phyloP scores from a whole-genome alignment of 2,797 vertebrate genomes.

The Eupleurogrammus muticus region DNA sequence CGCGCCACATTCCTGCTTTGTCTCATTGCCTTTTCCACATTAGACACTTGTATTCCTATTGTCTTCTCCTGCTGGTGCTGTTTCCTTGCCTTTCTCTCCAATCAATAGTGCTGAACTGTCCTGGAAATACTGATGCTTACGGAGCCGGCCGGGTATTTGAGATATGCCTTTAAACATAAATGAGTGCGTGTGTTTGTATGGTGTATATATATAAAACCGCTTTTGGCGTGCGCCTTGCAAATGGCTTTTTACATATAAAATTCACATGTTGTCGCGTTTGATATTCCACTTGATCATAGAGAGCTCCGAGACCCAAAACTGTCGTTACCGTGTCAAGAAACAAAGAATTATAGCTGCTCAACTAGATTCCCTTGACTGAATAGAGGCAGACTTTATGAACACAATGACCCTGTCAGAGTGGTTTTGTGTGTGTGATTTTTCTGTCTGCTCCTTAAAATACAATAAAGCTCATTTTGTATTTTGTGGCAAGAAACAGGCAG shows the following conservation, averaged over 20 bases:
- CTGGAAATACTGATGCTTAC: slow-evolving; percentile 61
- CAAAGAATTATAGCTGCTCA: slow-evolving; percentile 59
- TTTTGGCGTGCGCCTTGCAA: slow-evolving; percentile 4
- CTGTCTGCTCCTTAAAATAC: slow-evolving; percentile 55
- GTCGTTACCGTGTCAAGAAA: slow-evolving; percentile 60
- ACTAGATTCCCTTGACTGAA: slow-evolving; percentile 66
- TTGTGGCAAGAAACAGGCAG: slow-evolving; percentile 46
- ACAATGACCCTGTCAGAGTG: slow-evolving; percentile 68
- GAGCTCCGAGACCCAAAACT: slow-evolving; percentile 69
- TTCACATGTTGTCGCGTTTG: slow-evolving; percentile 9
- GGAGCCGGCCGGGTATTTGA: slow-evolving; percentile 41
- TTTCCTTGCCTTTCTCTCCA: slow-evolving; percentile 51
- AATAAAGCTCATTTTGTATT: slow-evolving; percentile 64
- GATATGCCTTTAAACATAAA: slow-evolving; percentile 22
- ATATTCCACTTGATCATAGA: slow-evolving; percentile 45
- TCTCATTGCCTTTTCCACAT: slow-evolving; percentile 53
- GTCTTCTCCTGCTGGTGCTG: slow-evolving; percentile 38
- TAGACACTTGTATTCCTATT: slow-evolving; percentile 48
- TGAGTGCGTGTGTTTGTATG: slow-evolving; percentile 16
- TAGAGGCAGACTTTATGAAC: slow-evolving; percentile 63
- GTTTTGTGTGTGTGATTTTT: slow-evolving; percentile 70
- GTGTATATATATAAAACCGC: slow-evolving; percentile 10
- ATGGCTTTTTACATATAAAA: slow-evolving; percentile 26
- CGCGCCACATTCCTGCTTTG: slow-evolving; percentile 49
- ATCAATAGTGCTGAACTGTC: slow-evolving; percentile 60